Conservation (phyloP, 2,113 vertebrate species). For the mouse (Mus musculus) region GRCm39 chr4:53557501-53558000, state of each 20-base stretch:
- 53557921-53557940: constrained; percentile 20
- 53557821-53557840: neutral
- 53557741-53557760: too few species aligned
- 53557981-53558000: neutral
- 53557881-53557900: constrained; percentile 9
- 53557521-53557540: neutral
- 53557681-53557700: neutral
- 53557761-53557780: constrained; percentile 37
- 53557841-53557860: neutral
- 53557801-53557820: neutral
- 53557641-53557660: constrained; percentile 7
- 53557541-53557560: neutral
- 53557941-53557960: constrained; percentile 40
- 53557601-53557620: constrained; percentile 43
- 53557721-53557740: too few species aligned
- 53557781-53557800: neutral
- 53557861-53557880: too few species aligned
- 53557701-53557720: too few species aligned
- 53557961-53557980: neutral
- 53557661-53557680: constrained; percentile 25
- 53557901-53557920: neutral
- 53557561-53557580: neutral
- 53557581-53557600: constrained; percentile 39
- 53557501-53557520: neutral
- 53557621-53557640: constrained; percentile 2